Percentiles rank a stretch among this genome's conserved stretches.
Conservation (phyloP, 2,888 invertebrate species). For the Mechanitis messenoides region DNA sequence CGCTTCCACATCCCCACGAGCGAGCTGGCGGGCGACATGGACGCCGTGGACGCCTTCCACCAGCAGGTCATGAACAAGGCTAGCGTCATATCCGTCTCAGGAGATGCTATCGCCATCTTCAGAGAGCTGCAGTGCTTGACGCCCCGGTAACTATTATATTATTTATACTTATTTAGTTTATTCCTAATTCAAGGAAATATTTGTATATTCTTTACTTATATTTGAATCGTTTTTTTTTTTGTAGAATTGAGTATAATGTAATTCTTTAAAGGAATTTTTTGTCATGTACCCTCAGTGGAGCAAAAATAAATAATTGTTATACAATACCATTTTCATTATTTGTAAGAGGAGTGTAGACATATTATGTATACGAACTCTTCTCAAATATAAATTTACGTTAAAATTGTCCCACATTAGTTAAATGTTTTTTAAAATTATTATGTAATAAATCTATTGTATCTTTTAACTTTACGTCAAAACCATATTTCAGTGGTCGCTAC, state of each 20-base stretch:
- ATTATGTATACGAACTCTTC: no score
- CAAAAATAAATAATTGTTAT: no score
- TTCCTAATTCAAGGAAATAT: neutral
- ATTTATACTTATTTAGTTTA: neutral
- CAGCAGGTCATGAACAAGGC: conserved; percentile 98
- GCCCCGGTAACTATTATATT: conserved; percentile 81
- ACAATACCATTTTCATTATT: no score
- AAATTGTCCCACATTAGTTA: no score
- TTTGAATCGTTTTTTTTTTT: neutral
- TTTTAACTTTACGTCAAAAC: neutral
- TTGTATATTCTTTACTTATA: neutral
- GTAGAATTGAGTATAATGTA: conserved; percentile 13
- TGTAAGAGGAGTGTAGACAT: no score
- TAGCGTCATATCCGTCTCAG: conserved; percentile 97
- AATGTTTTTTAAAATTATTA: no score
- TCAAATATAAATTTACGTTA: no score
- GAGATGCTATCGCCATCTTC: conserved; percentile 98
- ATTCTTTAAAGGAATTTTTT: no score
- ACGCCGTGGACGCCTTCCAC: conserved; percentile 98
- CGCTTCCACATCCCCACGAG: conserved; percentile 97
- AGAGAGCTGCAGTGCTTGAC: conserved; percentile 98
- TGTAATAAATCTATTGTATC: no score
- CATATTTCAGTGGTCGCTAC: conserved; percentile 89
- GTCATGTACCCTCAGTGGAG: no score
- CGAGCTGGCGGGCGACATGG: conserved; percentile 89